Evolutionary conservation across 2,888 invertebrate species (phyloP).

Genomic region (Calephelis perditalis): DNA sequence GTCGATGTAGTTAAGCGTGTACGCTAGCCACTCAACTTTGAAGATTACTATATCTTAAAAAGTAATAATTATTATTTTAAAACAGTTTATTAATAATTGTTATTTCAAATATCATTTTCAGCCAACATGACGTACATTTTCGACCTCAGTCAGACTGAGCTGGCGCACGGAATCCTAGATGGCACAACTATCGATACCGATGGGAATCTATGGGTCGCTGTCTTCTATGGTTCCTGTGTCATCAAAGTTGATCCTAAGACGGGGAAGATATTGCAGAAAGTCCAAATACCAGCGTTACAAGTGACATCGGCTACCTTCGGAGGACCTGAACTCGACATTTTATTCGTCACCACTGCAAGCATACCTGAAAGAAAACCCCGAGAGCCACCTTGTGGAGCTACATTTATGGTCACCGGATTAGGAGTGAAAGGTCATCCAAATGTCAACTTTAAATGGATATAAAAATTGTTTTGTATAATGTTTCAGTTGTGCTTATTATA

Average conservation of each 20-base stretch:
- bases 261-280: slow-evolving; percentile 74
- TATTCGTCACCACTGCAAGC: slow-evolving; percentile 84
- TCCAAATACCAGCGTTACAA: slow-evolving; percentile 83
- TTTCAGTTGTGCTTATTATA: not conserved
- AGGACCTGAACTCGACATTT: slow-evolving; percentile 80
- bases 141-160: slow-evolving; percentile 65
- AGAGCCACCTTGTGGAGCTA: slow-evolving; percentile 76
- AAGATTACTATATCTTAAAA: too few species aligned
- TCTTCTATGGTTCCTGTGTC: slow-evolving; percentile 80
- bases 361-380: slow-evolving; percentile 68
- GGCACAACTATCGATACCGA: slow-evolving; percentile 89
- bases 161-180: slow-evolving; percentile 76
- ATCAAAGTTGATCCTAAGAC: slow-evolving; percentile 76
- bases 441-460: slow-evolving; percentile 41
- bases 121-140: slow-evolving; percentile 80
- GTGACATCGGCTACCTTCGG: slow-evolving; percentile 86
- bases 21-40: too few species aligned
- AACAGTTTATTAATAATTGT: too few species aligned
- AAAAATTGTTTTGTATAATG: slow-evolving; percentile 16
- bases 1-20: too few species aligned
- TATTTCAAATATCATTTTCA: slow-evolving; percentile 35
- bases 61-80: too few species aligned
- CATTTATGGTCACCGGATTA: slow-evolving; percentile 79
- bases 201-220: slow-evolving; percentile 88
- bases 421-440: slow-evolving; percentile 75